A percentile compares a stretch with the other conserved stretches of the same genome.
phyloP scores from a whole-genome alignment of 2,888 invertebrate species.

The Brachycybe producta region DNA sequence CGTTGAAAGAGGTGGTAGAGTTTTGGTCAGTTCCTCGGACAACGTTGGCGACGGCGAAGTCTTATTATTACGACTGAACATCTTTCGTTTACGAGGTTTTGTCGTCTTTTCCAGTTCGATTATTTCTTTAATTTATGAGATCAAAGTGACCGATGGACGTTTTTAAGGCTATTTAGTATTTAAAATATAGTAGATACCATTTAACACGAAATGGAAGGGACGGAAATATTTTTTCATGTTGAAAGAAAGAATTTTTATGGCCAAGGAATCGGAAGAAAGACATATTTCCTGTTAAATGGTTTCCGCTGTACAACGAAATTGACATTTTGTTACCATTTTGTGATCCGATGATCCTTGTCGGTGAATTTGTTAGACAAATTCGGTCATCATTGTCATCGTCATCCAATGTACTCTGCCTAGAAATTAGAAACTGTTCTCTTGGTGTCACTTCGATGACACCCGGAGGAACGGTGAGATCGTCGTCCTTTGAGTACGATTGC shows the following conservation, averaged over 20 bases:
- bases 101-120: slow-evolving; percentile 2
- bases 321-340: neutral
- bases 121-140: neutral
- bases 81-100: slow-evolving; percentile 7
- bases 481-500: neutral
- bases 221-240: no score
- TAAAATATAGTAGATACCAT: neutral
- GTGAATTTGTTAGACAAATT: neutral
- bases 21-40: no score
- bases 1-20: no score
- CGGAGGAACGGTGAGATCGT: neutral
- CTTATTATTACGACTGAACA: slow-evolving; percentile 15
- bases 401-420: slow-evolving; percentile 13
- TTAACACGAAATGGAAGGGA: neutral
- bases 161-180: neutral
- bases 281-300: no score
- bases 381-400: neutral
- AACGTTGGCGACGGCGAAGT: no score
- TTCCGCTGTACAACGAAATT: neutral
- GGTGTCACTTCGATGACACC: neutral
- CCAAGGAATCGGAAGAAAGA: no score
- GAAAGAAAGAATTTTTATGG: no score
- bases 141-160: neutral
- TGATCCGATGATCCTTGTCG: neutral
- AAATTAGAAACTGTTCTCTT: slow-evolving; percentile 1